Base-by-base conservation (phyloP, 2,113 vertebrate genomes). In the Brachypodius melanocephalos region DNA sequence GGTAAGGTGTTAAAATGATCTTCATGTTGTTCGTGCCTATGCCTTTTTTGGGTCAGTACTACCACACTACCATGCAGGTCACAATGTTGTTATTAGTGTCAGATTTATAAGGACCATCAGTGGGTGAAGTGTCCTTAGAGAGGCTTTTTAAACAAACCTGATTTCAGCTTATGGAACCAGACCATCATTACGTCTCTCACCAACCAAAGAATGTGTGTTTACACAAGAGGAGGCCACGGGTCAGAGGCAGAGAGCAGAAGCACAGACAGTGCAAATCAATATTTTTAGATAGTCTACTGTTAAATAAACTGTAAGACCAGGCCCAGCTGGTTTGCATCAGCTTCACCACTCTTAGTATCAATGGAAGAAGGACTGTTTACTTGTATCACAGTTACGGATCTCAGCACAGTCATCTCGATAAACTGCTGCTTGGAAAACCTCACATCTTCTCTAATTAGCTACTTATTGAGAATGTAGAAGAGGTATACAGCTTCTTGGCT, bases 251-350 rank as follows among this genome's bases (percentile, higher is more conserved):
- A 92, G 89, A 92, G 93, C 96, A 97, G 83, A 93, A 93, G 92
- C 85, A 93, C 79, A 96, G 97, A 91, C 93, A 91, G 85, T 95
- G 93, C 93, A 96, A 97, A 97, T 97, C 96, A 97, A 97, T 97
- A 97, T 93, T 94, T 95, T 96, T 93, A 94, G 89, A 95, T 81
- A 92, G 86, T 92, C 96, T 88, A 85, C 91, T 89, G 85, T 91
- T 96, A 95, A 95, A 97, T 96, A 96, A 95, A 95, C 93, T 89
- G 66, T 86, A 83, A 92, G 79, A 68, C 55, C 49, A 85, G 42
- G 66, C 45, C 82, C 91, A 92, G 89, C 84, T 94, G 93, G 90
- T 90, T 91, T 95, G 69, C 61, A 87, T 96, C 95, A 96, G 79
- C 82, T 88, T 42, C 75, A 91, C 89, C 32, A 69, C 36, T 66